phyloP scores from a whole-genome alignment of 1,140 invertebrate species.

The Latrodectus geometricus region DNA sequence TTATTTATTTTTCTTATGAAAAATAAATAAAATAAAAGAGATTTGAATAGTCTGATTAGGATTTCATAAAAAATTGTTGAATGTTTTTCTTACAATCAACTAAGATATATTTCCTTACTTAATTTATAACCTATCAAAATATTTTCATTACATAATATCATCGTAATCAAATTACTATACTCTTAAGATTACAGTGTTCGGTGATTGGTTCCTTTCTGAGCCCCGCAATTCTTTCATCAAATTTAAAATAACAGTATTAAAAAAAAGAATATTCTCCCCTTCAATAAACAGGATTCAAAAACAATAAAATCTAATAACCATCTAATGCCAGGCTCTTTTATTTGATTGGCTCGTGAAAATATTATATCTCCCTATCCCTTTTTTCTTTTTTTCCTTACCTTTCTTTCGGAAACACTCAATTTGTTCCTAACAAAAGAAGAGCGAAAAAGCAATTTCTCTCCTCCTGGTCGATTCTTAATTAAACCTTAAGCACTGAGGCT shows the following conservation, averaged over 20 bases:
- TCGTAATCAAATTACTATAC: background rate
- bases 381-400: background rate
- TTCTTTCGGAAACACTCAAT: background rate
- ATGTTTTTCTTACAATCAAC: too few species aligned
- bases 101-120: too few species aligned
- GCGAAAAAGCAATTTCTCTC: constrained; percentile 46
- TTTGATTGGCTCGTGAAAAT: constrained; percentile 38
- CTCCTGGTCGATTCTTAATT: constrained; percentile 37
- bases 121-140: too few species aligned
- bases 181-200: background rate
- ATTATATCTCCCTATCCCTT: background rate
- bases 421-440: background rate
- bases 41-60: too few species aligned
- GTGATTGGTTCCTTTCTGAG: background rate
- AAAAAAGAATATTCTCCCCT: background rate
- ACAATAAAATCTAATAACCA: constrained; percentile 53
- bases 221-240: background rate
- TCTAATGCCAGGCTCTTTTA: constrained; percentile 41
- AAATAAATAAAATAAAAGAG: too few species aligned
- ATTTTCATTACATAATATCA: too few species aligned
- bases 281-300: constrained; percentile 26
- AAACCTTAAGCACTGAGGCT: constrained; percentile 50
- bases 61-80: too few species aligned
- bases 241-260: background rate
- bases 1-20: too few species aligned